Base-by-base conservation (phyloP, 2,797 vertebrate species). In the Sebastes trivittatus region DNA sequence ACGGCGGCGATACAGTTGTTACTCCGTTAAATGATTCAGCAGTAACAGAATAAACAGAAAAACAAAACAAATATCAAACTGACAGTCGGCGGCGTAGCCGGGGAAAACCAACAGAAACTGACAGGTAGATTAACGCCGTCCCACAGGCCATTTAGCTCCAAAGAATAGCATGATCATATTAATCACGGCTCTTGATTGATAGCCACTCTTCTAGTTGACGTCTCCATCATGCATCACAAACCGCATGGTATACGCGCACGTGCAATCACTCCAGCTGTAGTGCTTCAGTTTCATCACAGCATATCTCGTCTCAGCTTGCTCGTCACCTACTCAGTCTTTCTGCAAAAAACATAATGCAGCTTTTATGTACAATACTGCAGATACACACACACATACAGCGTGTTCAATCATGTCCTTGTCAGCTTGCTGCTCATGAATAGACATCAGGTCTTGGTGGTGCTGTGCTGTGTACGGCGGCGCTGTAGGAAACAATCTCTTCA, bases 21-120 rank as follows among this genome's bases (percentile, higher is more conserved):
- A 89, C 84, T 78, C 80, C 62, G 89, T 90, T 91, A 94, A 93
- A 92, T 91, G 89, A 91, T 90, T 91, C 90, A 87, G 84, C 86
- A 84, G 87, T 92, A 92, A 94, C 85, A 84, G 77, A 83, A 91
- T 91, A 74, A 93, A 89, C 78, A 87, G 83, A 69, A 82, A 88
- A 90, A 93, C 86, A 90, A 91, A 91, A 90, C 82, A 89, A 89
- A 90, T 69, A 89, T 87, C 73, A 83, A 81, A 88, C 49, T 81
- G 81, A 80, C 87, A 85, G 84, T 78, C 56, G 6, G 58, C 10
- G 3, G 64, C 32, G 52, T 52, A 62, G 80, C 85, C 14, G 5
- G 49, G 46, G 34, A 65, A 67, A 85, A 67, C 34, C 75, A 63
- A 65, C 79, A 74, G 58, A 86, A 77, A 70, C 72, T 88, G 90